Evolutionary conservation across 2,888 invertebrate species (phyloP).

Genomic region (Acleris holmiana): DNA sequence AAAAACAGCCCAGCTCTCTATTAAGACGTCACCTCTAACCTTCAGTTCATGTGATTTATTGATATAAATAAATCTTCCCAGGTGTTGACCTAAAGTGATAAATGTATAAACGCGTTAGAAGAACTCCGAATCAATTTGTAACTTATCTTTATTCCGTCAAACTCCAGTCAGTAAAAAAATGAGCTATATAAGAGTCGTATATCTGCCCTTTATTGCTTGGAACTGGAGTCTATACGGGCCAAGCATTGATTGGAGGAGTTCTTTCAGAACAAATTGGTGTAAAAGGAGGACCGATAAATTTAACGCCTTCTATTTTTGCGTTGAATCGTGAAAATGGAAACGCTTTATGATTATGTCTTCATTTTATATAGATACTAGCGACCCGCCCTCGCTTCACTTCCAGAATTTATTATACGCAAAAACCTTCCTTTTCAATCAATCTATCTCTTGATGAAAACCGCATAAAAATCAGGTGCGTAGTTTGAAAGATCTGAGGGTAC

Average conservation of each 20-base stretch:
- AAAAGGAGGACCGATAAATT: background rate
- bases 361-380: background rate
- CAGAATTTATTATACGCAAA: too few relatives aligned
- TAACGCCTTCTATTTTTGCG: background rate
- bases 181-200: too few relatives aligned
- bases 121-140: conserved; percentile 14
- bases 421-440: too few relatives aligned
- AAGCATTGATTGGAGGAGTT: conserved; percentile 3
- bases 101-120: conserved; percentile 27
- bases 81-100: conserved; percentile 34
- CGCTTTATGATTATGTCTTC: background rate
- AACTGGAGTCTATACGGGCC: too few relatives aligned
- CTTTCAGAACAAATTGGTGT: conserved; percentile 16
- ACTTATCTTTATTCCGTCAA: background rate
- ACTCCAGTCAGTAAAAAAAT: too few relatives aligned
- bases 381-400: too few relatives aligned
- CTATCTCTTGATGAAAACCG: too few relatives aligned
- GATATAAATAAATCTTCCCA: conserved; percentile 33
- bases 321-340: background rate
- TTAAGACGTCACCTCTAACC: conserved; percentile 25
- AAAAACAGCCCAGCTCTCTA: too few relatives aligned
- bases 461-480: too few relatives aligned
- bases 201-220: too few relatives aligned
- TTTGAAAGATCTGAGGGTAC: too few relatives aligned
- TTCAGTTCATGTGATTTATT: conserved; percentile 29